Conservation (phyloP, 2,113 vertebrate genomes). For the Cynocephalus volans region DNA sequence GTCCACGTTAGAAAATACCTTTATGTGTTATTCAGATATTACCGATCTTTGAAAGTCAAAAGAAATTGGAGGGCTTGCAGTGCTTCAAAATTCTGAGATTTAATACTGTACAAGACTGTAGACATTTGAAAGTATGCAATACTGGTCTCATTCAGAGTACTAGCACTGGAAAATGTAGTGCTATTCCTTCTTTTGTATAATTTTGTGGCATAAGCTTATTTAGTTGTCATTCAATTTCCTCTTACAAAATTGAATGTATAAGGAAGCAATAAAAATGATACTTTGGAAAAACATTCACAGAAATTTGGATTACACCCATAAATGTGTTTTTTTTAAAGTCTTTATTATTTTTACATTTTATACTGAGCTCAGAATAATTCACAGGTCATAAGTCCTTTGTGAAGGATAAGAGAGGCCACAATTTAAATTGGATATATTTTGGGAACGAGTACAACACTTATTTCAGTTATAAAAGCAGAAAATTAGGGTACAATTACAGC, state of each 20-base stretch:
- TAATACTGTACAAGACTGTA: background rate
- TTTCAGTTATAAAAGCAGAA: slow-evolving; percentile 58
- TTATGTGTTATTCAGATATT: background rate
- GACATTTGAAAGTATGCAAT: background rate
- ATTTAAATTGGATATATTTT: slow-evolving; percentile 47
- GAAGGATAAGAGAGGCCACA: background rate
- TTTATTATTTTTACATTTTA: background rate
- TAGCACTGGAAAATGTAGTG: background rate
- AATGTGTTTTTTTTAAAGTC: background rate
- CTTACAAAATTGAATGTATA: background rate
- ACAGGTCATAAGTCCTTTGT: background rate
- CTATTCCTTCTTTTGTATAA: background rate
- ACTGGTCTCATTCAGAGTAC: rapidly evolving
- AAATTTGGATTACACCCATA: background rate
- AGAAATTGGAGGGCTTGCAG: background rate
- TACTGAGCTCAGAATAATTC: background rate
- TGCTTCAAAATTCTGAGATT: background rate
- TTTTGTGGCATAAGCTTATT: background rate
- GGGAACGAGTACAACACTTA: slow-evolving; percentile 5
- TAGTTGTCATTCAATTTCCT: background rate
- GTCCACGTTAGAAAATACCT: background rate
- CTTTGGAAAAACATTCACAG: background rate
- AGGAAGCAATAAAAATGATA: background rate
- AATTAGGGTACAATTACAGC: slow-evolving; percentile 53
- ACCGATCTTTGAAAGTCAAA: background rate